phyloP scores from a whole-genome alignment of 2,113 vertebrate species.

The Casuarius casuarius region DNA sequence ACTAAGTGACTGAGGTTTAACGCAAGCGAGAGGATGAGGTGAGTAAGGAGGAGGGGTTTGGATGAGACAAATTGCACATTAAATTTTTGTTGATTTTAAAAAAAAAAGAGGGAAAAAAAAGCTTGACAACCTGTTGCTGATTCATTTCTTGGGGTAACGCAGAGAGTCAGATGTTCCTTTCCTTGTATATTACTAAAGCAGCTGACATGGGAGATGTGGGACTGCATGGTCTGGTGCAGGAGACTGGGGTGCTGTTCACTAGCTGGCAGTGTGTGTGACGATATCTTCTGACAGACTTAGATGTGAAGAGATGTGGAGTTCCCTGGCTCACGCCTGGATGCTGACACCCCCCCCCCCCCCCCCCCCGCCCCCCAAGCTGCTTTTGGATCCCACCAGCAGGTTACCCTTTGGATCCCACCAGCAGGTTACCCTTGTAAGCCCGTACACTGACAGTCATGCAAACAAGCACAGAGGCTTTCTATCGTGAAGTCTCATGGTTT shows the following conservation, averaged over 20 bases:
- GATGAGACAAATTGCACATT: neutral
- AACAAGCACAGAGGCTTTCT: neutral
- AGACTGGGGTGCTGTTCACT: neutral
- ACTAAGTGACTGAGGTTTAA: slow-evolving; percentile 53
- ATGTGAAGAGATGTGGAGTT: neutral
- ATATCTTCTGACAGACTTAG: neutral
- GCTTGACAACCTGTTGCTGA: neutral
- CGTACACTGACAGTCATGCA: neutral
- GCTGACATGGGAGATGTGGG: neutral
- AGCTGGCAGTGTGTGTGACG: neutral
- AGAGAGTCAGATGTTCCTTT: neutral
- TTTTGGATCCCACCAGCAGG: neutral
- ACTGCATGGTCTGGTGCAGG: neutral
- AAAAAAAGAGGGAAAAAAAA: neutral
- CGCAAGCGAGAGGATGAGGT: neutral
- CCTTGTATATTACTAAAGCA: neutral
- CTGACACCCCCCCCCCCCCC: neutral
- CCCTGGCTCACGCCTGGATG: too few species aligned
- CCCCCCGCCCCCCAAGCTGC: neutral
- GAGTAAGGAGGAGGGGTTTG: neutral
- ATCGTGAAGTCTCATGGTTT: neutral
- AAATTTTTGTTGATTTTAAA: neutral
- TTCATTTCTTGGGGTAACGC: neutral
- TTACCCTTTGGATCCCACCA: neutral
- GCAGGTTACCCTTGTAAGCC: neutral